Base-by-base conservation (phyloP, 2,113 vertebrate genomes). In the Sterna hirundo region DNA sequence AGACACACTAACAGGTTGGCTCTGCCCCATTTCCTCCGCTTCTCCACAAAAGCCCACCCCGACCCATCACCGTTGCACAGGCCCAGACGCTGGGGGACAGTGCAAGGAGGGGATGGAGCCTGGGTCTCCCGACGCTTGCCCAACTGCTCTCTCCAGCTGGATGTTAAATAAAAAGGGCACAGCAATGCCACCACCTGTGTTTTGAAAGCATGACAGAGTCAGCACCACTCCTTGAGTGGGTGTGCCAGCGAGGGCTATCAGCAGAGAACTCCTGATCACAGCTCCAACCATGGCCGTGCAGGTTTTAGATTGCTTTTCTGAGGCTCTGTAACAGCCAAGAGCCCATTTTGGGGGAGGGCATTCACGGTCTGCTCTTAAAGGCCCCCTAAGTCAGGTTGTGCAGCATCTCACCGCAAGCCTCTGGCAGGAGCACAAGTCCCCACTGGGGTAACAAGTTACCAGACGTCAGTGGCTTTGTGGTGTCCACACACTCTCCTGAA, bases 311-410 rank as follows among this genome's bases (percentile, higher is more conserved):
- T 32, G 62, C 6, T 60, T 65, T 76, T 60, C 62, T 86, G 38
- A 86, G 29, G 55, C 29, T 76, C 62, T 57, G 9, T 69, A 42
- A 68, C 40, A 72, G 46, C 52, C 68, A 36, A 74, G 21, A 49
- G 13, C 14, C 29, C 4, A 0, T 40, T 3, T 3, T 18, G 1
- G 3, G 17, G 9, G 10, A 4, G 27, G 8, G 10, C 4, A 27
- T 32, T 79, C 17, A 36, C 8, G 19, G 26, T 83, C 57, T 82
- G 22, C 18, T 57, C 4, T 15, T 57, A 10, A 52, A 15, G 7
- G 4, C 3, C 3, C 9, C 27, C 14, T 6, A 16, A 47, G 7
- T 17, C 30, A 32, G 17, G n/a, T 18, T 38, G 42, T 55, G 32
- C 15, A 55, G 17, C 46, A 55, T 34, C n/a, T 68, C 38, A 23